Evolutionary conservation across 1,140 invertebrate genomes (phyloP).

Genomic region (Sycobia sp.): DNA sequence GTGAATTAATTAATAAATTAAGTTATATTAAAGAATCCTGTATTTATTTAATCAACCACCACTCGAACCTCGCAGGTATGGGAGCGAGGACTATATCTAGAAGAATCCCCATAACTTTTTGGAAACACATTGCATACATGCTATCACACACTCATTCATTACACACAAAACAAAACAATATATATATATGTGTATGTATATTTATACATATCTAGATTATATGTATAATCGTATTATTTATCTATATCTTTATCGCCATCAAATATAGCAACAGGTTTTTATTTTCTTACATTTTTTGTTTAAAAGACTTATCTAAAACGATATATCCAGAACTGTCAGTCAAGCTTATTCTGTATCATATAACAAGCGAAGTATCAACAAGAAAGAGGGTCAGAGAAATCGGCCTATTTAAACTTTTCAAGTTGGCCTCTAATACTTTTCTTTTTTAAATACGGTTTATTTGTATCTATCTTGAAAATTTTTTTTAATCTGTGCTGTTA

Average conservation of each 20-base stretch:
- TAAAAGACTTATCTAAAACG: slow-evolving; percentile 51
- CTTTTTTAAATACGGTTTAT: slow-evolving; percentile 14
- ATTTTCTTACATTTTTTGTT: slow-evolving; percentile 29
- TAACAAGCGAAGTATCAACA: slow-evolving; percentile 49
- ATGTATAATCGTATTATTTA: slow-evolving; percentile 32
- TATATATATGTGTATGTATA: slow-evolving; percentile 15
- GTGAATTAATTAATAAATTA: no score
- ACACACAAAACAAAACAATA: neutral
- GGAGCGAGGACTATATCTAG: no score
- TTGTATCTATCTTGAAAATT: slow-evolving; percentile 15
- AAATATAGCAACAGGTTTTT: slow-evolving; percentile 43
- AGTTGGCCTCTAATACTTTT: slow-evolving; percentile 39
- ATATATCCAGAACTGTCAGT: slow-evolving; percentile 47
- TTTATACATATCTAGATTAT: slow-evolving; percentile 14
- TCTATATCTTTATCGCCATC: slow-evolving; percentile 16
- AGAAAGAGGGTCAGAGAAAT: no score
- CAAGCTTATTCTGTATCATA: slow-evolving; percentile 37
- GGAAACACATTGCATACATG: slow-evolving; percentile 12
- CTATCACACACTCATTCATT: neutral
- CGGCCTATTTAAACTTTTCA: slow-evolving; percentile 29
- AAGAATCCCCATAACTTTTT: slow-evolving; percentile 5
- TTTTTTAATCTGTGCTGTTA: neutral
- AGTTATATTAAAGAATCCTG: no score
- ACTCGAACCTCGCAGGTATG: no score
- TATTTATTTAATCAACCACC: no score